Base-by-base conservation (phyloP, 2,113 vertebrate genomes). In the Suricata suricatta region DNA sequence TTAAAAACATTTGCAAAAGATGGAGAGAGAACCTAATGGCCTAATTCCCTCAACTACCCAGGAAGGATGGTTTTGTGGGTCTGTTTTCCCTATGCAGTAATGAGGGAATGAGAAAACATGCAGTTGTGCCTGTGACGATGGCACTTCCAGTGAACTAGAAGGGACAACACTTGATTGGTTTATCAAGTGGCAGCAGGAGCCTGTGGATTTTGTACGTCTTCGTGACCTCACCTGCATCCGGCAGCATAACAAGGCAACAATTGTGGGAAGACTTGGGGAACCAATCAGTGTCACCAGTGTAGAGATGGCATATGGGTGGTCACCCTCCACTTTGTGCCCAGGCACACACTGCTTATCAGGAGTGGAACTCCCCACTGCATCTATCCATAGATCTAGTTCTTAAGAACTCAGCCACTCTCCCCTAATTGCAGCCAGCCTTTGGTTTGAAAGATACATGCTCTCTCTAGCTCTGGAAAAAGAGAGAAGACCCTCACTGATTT, bases 1-100 rank as follows among this genome's bases (percentile, higher is more conserved):
- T 82, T 96, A 44, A 84, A 91, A 84, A 72, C n/a, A 31, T 82
- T 91, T 71, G 31, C 35, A 96, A 95, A 96, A 85, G n/a, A n/a
- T 33, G 23, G 12, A 96, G 63, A 82, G 52, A 54, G 66, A 69
- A 47, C 23, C 44, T 52, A 60, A 66, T 79, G 57, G 64, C 38
- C 25, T 81, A 52, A 76, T 88, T 95, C 71, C 41, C 52, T 88
- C 79, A 57, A 38, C 71, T 74, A 19, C 27, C 16, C 21, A 64
- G 50, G 64, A 90, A 96, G 66, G 54, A 63, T 25, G n/a, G 33
- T n/a, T 76, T 27, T 1, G 5, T 41, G n/a, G n/a, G 2, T 50
- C 31, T 69, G 33, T 69, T 96, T 50, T 63, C 23, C 71, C 74
- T 63, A 47, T 47, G 63, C 16, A 54, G 27, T 86, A 71, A 76